Evolutionary conservation across 2,113 vertebrate genomes (phyloP), one percentile per base, ranked within the genome.

Genomic region (Gallinago media): DNA sequence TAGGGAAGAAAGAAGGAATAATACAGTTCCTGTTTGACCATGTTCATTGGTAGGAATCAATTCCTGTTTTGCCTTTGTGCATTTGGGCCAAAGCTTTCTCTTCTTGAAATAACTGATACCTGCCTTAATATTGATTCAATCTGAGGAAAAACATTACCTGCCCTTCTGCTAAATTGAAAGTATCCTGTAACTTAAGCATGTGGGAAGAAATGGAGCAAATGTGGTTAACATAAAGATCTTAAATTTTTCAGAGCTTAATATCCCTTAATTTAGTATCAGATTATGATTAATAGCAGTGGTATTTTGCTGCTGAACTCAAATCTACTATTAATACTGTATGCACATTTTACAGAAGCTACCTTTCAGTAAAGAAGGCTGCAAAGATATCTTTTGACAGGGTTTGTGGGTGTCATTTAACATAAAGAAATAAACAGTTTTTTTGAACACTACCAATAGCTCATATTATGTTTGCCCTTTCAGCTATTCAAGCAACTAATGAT

Each of bases 291-390:
- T 91, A 80, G 27, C 21, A 70, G 78, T 62, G n/a, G 22, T 67
- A 54, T 96, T 92, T 94, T 94, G 50, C 54, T 92, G 47, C 75
- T 81, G 50, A 92, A n/a, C n/a, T 89, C 21, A 56, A 67, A 83
- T 52, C 34, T 78, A 11, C 58, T 81, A 23, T 86, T 93, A 84
- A 74, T 75, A 66, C 36, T 38, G 22, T 50, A 74, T 65, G n/a
- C n/a, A 50, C 12, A 22, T 70, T 84, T 84, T 70, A 44, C 19
- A 74, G 58, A 73, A 80, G 55, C 42, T 68, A 59, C 36, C 22
- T 56, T 90, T 92, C 54, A 32, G 40, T 56, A 49, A 23, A 29
- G n/a, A 2, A 55, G 21, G 11, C 31, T 89, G 40, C 46, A 40
- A 40, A 74, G 56, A 63, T 85, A 29, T 77, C 34, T 72, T 14